Evolutionary conservation across 2,888 invertebrate genomes (phyloP).

Genomic region (Pyrrhia umbra): DNA sequence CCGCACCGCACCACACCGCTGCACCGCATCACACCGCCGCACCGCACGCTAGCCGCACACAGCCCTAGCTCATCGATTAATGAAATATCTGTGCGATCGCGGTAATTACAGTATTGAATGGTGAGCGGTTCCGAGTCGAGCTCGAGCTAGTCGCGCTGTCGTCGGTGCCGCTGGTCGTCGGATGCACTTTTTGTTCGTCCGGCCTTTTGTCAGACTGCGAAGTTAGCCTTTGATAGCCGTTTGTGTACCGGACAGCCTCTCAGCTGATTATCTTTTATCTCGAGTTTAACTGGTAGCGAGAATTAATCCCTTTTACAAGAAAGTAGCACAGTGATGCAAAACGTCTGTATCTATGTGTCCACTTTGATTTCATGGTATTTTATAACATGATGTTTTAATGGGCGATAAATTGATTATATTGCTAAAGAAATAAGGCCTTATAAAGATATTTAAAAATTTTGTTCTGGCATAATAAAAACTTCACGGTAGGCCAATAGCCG

Average conservation of each 20-base stretch:
- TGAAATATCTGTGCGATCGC: background rate
- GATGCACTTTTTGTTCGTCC: conserved; percentile 10
- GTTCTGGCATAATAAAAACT: conserved; percentile 41
- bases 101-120: background rate
- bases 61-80: background rate
- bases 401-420: no score
- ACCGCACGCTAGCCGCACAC: background rate
- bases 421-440: conserved; percentile 24
- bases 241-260: background rate
- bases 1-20: background rate
- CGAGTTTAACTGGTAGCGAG: conserved; percentile 9
- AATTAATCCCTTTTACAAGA: background rate
- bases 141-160: background rate
- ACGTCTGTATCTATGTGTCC: background rate
- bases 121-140: background rate
- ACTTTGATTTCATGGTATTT: background rate
- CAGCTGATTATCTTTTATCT: conserved; percentile 14
- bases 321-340: background rate
- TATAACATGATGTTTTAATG: background rate
- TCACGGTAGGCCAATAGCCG: conserved; percentile 16
- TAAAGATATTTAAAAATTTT: conserved; percentile 41
- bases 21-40: background rate
- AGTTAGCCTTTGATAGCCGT: background rate
- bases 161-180: background rate
- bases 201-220: background rate